Evolutionary conservation across 30 jellyfish, hydroid and myxozoan genomes (phyloP).

Genomic region (Aurelia coerulea): DNA sequence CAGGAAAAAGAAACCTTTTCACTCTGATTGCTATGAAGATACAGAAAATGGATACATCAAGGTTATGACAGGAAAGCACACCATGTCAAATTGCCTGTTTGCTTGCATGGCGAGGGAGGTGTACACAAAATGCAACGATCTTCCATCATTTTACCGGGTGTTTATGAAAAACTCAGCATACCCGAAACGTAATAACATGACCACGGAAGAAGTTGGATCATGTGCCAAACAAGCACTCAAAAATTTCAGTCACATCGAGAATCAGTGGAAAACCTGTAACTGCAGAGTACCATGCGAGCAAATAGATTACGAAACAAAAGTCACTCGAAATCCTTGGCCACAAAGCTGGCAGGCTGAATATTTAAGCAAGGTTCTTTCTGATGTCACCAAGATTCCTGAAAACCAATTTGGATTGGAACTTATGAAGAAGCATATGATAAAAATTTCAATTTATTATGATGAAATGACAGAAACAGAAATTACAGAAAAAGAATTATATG

Average conservation of each 20-base stretch:
- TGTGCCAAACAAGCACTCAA: background rate
- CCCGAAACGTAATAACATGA: background rate
- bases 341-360: background rate
- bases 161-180: background rate
- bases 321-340: slow-evolving; percentile 7
- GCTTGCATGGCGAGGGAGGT: background rate
- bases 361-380: background rate
- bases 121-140: background rate
- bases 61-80: slow-evolving; percentile 5
- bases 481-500: slow-evolving; percentile 18
- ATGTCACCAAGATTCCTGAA: background rate
- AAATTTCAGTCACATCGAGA: background rate
- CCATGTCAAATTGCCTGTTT: background rate
- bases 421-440: slow-evolving; percentile 8
- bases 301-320: slow-evolving; percentile 8
- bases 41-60: background rate
- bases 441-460: background rate
- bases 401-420: background rate
- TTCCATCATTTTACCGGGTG: background rate
- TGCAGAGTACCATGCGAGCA: slow-evolving; percentile 10
- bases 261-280: background rate
- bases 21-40: slow-evolving; percentile 17
- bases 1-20: slow-evolving; percentile 3
- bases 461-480: slow-evolving; percentile 6
- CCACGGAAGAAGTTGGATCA: background rate